These are phyloP conservation scores for Neria commutata DNA, from an alignment of 2,888 invertebrate genomes.

Conservation along the genomic window DNA sequence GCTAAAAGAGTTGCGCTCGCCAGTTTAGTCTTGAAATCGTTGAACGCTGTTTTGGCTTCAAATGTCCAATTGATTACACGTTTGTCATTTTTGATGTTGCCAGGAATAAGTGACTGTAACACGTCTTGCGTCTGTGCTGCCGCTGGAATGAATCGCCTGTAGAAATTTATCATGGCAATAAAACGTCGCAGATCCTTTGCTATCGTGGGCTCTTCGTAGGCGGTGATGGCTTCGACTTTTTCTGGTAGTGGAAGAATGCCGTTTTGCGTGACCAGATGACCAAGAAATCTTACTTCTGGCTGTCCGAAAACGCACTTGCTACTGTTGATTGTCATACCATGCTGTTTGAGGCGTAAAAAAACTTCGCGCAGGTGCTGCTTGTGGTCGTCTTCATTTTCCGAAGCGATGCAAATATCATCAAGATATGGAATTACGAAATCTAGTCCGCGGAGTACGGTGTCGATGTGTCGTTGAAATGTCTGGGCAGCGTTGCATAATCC, in stretches of 20 bases:
- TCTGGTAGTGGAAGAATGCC: background rate
- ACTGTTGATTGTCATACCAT: background rate
- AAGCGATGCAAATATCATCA: conserved; percentile 2
- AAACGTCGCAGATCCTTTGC: background rate
- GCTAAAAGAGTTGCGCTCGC: conserved; percentile 14
- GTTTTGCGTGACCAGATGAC: background rate
- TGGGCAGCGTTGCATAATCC: conserved; percentile 4
- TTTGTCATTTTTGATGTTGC: conserved; percentile 27
- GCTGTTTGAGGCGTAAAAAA: background rate
- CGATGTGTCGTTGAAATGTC: conserved; percentile 3
- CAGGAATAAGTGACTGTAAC: conserved; percentile 19
- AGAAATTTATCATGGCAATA: conserved; percentile 20
- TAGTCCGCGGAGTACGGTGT: background rate
- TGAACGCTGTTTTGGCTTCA: conserved; percentile 23
- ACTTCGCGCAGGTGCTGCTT: background rate
- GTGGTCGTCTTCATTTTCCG: background rate
- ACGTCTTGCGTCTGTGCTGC: conserved; percentile 26
- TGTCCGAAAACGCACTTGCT: background rate
- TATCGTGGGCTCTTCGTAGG: background rate
- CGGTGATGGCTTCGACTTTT: background rate
- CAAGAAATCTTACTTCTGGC: background rate
- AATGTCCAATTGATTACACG: conserved; percentile 24
- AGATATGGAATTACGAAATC: background rate
- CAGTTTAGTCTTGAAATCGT: conserved; percentile 22
- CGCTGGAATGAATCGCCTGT: conserved; percentile 25